Base-by-base conservation (phyloP, 2,797 vertebrate genomes). In the Enteromius viviparus region DNA sequence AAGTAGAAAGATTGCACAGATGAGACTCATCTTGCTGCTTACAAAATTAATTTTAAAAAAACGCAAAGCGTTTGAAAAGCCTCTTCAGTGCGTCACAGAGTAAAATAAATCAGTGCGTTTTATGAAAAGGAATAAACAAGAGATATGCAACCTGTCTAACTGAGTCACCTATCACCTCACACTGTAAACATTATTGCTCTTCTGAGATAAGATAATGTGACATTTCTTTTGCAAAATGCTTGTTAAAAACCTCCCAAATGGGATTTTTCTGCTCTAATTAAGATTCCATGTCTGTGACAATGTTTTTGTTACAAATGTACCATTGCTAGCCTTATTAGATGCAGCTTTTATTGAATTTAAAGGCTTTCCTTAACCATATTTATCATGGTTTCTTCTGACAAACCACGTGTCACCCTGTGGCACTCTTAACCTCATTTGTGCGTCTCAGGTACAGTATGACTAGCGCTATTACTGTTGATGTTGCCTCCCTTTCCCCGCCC, bases 361-460 rank as follows among this genome's bases (percentile, higher is more conserved):
- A 37, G 37, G 17, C 3, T 42, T 60, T 58, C 12, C 21, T 42
- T 19, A 19, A 4, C 23, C 23, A 58, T 45, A 6, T 4, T 12
- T 17, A 29, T 62, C n/a, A 69, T 14, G 37, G 66, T 49, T 71
- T 64, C 40, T 78, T 62, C 53, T 62, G 34, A 71, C 40, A 62
- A 70, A 29, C 40, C 82, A 71, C 40, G 75, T 83, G 81, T 83
- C 37, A 47, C 66, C n/a, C 34, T 42, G 34, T 80, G 65, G 23
- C 51, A 70, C 75, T 78, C 6, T n/a, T 69, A 69, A 83, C 53
- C 66, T 51, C n/a, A 4, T 70, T 70, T 62, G 65, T 37, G 53
- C 9, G 29, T 58, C 82, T 71, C 82, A 83, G 82, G 82, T 42
- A 42, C 40, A 42, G 40, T 83, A 51, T 83, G 82, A 78, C 40